These are phyloP conservation scores for Parazoanthus swiftii DNA, from an alignment of 92 coral and sea anemone genomes.

Conservation along the genomic window DNA sequence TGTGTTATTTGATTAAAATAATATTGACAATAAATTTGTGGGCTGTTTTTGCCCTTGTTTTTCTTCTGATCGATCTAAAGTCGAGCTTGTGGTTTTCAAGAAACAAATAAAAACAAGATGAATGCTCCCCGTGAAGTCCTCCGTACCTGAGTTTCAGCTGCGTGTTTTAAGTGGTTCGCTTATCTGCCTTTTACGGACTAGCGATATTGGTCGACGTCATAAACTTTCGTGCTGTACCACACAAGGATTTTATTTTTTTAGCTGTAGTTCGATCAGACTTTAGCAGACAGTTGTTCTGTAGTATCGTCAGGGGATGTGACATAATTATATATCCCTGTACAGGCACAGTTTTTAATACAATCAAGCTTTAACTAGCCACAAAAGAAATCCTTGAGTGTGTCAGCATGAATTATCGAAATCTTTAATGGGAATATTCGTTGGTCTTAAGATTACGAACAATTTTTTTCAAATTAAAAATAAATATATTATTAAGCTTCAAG, in stretches of 20 bases:
- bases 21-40: background rate
- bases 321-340: too few species aligned
- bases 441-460: too few species aligned
- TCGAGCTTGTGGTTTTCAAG: slow-evolving; percentile 28
- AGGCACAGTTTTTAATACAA: background rate
- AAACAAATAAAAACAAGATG: slow-evolving; percentile 11
- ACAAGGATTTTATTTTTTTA: background rate
- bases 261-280: background rate
- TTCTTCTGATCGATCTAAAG: background rate
- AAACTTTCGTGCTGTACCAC: background rate
- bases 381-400: background rate
- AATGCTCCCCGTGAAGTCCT: background rate
- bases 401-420: too few species aligned
- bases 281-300: background rate
- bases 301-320: too few species aligned
- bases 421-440: too few species aligned
- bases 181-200: background rate
- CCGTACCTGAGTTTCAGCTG: background rate
- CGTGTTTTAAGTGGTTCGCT: background rate
- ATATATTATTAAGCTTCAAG: too few species aligned
- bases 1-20: background rate
- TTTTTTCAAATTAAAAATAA: too few species aligned
- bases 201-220: background rate
- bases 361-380: background rate
- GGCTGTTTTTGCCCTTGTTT: background rate